Base-by-base conservation (phyloP, 2,113 vertebrate species). In the Saguinus imperator region DNA sequence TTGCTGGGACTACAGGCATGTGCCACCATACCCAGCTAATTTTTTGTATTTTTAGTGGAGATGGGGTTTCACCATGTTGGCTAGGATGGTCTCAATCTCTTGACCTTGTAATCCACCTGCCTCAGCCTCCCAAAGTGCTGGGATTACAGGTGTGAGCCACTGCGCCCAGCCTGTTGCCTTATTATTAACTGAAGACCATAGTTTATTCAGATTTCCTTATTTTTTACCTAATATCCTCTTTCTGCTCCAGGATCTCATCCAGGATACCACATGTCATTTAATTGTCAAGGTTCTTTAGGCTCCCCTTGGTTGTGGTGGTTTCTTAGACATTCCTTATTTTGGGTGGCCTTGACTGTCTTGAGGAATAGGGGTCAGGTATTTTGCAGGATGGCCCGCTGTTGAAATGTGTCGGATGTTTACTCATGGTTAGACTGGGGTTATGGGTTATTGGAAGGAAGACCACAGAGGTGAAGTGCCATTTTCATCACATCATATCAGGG, bases 141-240 rank as follows among this genome's bases (percentile, higher is more conserved):
- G 61, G 61, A 64, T 64, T 64, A 64, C 27, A 64, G 27, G 27
- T 6, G 0, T 64, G 61, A 64, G 61, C 61, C 61, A 64, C 61
- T 0, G 1, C 0, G 0, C 12, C 27, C 27, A 13, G 27, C 5
- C 13, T 37, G 4, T 58, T 57, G 27, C 5, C 6, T 81, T 37
- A 32, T 52, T 68, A 25, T 40, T 40, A n/a, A 61, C 23, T 35
- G 23, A 79, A 66, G 87, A 25, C n/a, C 27, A n/a, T 45, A 16
- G n/a, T 43, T 81, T 70, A 64, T 81, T 81, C 64, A 23, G 48
- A 27, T 55, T 72, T 21, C 48, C 29, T 57, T 91, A 18, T 29
- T 35, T 43, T 45, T 89, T 50, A 25, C 73, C 20, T 57, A 43
- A 37, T 32, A 17, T 21, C n/a, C 16, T 55, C 40, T 55, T 50